phyloP scores from a whole-genome alignment of 2,888 invertebrate species.

The Drosophila incognita region DNA sequence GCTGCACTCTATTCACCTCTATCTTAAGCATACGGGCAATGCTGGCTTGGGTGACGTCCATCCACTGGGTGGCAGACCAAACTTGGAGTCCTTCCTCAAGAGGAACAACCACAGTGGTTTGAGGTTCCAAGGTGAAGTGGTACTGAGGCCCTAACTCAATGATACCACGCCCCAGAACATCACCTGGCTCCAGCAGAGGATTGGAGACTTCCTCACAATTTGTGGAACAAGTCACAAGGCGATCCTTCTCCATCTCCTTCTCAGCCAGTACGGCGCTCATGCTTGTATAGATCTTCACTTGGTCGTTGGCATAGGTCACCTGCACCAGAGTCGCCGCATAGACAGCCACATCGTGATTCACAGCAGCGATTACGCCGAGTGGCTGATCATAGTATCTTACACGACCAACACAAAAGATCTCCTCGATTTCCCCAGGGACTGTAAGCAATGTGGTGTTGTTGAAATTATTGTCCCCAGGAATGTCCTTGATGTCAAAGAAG shows the following conservation, averaged over 20 bases:
- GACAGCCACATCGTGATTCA: conserved; percentile 86
- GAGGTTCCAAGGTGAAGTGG: conserved; percentile 92
- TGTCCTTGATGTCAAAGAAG: conserved; percentile 87
- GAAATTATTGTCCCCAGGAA: conserved; percentile 85
- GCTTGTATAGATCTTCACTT: conserved; percentile 69
- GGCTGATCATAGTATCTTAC: conserved; percentile 89
- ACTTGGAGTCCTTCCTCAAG: conserved; percentile 90
- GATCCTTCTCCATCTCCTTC: conserved; percentile 49
- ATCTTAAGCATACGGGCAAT: conserved; percentile 86
- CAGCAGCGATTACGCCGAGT: conserved; percentile 90
- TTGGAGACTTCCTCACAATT: conserved; percentile 7
- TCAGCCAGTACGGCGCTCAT: conserved; percentile 85
- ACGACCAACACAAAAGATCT: conserved; percentile 79
- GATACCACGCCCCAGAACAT: conserved; percentile 85
- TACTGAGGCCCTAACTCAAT: conserved; percentile 88
- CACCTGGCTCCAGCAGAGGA: conserved; percentile 40
- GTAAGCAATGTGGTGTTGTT: conserved; percentile 86
- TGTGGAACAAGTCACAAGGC: conserved; percentile 53
- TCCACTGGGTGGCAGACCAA: conserved; percentile 88
- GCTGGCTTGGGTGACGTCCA: conserved; percentile 87
- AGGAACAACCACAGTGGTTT: conserved; percentile 88
- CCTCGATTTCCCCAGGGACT: conserved; percentile 73
- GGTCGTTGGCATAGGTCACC: conserved; percentile 85
- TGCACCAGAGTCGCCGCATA: conserved; percentile 85
- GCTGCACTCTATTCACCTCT: conserved; percentile 89